These are phyloP conservation scores for Drosophila nebulosa DNA, from an alignment of 1,140 invertebrate genomes.

Conservation along the genomic window DNA sequence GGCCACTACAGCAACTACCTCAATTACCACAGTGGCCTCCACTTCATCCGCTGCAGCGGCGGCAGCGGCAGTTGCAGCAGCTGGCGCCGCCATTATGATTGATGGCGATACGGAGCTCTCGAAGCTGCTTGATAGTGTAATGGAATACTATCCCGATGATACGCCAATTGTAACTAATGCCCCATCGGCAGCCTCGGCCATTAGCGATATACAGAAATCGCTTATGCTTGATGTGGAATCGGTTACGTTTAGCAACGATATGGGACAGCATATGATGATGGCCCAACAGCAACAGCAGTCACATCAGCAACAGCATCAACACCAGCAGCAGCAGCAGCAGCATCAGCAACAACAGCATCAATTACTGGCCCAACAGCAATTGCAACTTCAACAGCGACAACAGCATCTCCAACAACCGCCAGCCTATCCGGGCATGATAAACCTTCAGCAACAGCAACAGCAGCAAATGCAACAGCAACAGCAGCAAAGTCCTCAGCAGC, in stretches of 20 bases:
- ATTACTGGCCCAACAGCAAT: slow-evolving; percentile 81
- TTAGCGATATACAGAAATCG: slow-evolving; percentile 93
- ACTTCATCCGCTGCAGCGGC: slow-evolving; percentile 45
- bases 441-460: slow-evolving; percentile 49
- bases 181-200: slow-evolving; percentile 85
- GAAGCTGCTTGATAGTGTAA: slow-evolving; percentile 91
- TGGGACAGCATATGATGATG: slow-evolving; percentile 54
- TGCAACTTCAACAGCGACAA: slow-evolving; percentile 30
- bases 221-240: slow-evolving; percentile 90
- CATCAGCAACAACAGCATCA: slow-evolving; percentile 78
- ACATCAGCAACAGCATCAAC: slow-evolving; percentile 4
- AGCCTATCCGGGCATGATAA: slow-evolving; percentile 66
- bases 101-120: slow-evolving; percentile 87
- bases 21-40: slow-evolving; percentile 68
- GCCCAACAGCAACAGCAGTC: slow-evolving; percentile 81
- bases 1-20: slow-evolving; percentile 75
- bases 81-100: slow-evolving; percentile 13
- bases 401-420: slow-evolving; percentile 83
- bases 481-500: slow-evolving; percentile 30
- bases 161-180: slow-evolving; percentile 81
- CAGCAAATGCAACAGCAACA: slow-evolving; percentile 44
- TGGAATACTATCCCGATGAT: slow-evolving; percentile 87
- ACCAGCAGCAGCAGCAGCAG: slow-evolving; percentile 72
- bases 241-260: slow-evolving; percentile 85
- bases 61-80: slow-evolving; percentile 40